These are phyloP conservation scores for Montipora capitata DNA, from an alignment of 92 coral and sea anemone species.

Conservation along the genomic window DNA sequence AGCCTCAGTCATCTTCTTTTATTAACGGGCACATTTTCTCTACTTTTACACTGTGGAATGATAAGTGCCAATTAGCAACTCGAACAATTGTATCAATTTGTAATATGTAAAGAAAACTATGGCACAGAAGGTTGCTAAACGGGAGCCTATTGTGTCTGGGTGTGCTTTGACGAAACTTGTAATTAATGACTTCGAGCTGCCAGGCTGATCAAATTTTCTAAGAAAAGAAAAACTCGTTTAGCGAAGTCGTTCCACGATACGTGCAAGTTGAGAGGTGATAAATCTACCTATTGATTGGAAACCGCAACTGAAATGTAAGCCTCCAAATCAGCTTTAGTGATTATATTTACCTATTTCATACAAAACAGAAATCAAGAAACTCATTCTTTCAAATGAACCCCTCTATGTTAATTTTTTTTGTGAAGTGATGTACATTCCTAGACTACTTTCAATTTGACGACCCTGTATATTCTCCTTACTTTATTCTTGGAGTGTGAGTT, in stretches of 20 bases:
- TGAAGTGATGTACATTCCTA: background rate
- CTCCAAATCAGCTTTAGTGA: constrained; percentile 23
- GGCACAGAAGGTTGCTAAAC: background rate
- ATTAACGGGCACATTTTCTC: background rate
- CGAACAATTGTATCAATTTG: constrained; percentile 7
- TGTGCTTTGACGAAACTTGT: background rate
- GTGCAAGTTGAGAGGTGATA: background rate
- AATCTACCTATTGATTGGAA: constrained; percentile 7
- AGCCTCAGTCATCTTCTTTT: background rate
- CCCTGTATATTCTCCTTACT: background rate
- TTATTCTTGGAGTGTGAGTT: background rate
- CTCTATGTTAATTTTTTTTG: background rate
- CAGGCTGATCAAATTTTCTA: too few species aligned
- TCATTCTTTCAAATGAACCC: background rate
- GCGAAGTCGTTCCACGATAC: background rate
- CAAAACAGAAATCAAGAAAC: background rate
- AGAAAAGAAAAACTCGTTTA: background rate
- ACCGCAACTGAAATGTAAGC: constrained; percentile 5
- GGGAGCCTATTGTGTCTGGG: background rate
- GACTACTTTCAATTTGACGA: background rate
- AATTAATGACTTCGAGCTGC: background rate
- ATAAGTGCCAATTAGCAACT: background rate
- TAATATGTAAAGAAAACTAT: background rate
- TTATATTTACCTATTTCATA: constrained; percentile 3
- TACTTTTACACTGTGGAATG: background rate